Evolutionary conservation across 2,888 invertebrate species (phyloP).

Genomic region (Pyrochroa serraticornis): DNA sequence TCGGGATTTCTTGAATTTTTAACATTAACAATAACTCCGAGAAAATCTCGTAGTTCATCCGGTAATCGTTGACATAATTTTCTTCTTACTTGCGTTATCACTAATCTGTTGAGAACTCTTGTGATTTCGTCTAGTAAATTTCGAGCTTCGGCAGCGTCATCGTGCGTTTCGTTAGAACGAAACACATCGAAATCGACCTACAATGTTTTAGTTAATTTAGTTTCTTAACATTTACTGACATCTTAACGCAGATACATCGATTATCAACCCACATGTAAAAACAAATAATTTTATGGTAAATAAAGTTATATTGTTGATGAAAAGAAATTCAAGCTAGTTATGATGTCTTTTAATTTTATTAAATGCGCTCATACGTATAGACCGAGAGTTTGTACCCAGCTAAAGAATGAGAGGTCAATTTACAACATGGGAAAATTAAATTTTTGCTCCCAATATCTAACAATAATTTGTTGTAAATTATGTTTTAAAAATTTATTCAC

Average conservation of each 20-base stretch:
- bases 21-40: constrained; percentile 27
- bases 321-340: background rate
- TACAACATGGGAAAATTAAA: too few relatives aligned
- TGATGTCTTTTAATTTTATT: too few relatives aligned
- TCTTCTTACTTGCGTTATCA: constrained; percentile 45
- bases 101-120: constrained; percentile 43
- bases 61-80: constrained; percentile 42
- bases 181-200: constrained; percentile 29
- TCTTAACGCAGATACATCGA: background rate
- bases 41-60: constrained; percentile 35
- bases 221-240: background rate
- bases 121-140: constrained; percentile 45
- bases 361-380: too few relatives aligned
- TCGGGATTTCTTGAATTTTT: constrained; percentile 3
- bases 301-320: too few relatives aligned
- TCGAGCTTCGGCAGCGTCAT: constrained; percentile 39
- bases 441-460: too few relatives aligned
- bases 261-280: too few relatives aligned
- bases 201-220: background rate
- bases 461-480: too few relatives aligned
- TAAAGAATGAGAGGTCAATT: too few relatives aligned
- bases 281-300: too few relatives aligned
- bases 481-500: too few relatives aligned
- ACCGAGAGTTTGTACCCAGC: too few relatives aligned
- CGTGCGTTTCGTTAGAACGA: constrained; percentile 27